These are phyloP conservation scores for Pipra filicauda DNA, from an alignment of 2,113 vertebrate species.

Conservation along the genomic window DNA sequence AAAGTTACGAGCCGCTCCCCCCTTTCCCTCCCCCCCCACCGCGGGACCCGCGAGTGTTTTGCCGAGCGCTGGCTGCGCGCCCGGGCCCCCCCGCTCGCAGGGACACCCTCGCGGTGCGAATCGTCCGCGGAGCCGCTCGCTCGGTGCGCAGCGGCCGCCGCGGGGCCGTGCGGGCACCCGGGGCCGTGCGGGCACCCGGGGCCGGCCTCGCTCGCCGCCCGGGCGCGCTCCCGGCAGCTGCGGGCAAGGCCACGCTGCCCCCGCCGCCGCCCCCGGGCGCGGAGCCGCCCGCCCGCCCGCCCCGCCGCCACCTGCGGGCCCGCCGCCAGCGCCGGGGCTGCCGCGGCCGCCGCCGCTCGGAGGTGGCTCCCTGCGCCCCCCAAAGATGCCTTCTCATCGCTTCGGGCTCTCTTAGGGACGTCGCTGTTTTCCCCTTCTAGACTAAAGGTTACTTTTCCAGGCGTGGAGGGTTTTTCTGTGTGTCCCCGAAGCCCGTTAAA, in stretches of 20 bases:
- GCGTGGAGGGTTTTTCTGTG: not conserved
- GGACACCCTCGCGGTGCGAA: no score
- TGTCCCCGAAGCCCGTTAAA: not conserved
- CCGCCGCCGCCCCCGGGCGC: no score
- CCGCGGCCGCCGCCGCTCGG: not conserved
- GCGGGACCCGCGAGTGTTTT: not conserved
- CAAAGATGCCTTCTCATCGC: slow-evolving; percentile 34
- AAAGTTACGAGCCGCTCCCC: not conserved
- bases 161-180: no score
- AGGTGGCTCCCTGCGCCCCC: not conserved
- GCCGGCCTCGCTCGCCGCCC: no score
- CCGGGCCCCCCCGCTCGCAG: not conserved
- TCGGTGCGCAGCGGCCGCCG: no score
- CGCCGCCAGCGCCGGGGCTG: not conserved
- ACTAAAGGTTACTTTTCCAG: slow-evolving; percentile 21
- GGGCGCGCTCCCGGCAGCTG: not conserved
- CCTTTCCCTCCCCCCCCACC: no score
- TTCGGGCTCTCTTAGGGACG: not conserved
- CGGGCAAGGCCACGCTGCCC: not conserved
- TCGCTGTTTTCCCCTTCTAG: not conserved
- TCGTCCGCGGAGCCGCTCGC: no score
- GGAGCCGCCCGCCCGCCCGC: not conserved
- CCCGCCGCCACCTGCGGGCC: not conserved
- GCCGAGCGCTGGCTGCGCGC: not conserved
- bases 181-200: no score